Base-by-base conservation (phyloP, 1,140 invertebrate species). In the Rhyacophila brunnea region DNA sequence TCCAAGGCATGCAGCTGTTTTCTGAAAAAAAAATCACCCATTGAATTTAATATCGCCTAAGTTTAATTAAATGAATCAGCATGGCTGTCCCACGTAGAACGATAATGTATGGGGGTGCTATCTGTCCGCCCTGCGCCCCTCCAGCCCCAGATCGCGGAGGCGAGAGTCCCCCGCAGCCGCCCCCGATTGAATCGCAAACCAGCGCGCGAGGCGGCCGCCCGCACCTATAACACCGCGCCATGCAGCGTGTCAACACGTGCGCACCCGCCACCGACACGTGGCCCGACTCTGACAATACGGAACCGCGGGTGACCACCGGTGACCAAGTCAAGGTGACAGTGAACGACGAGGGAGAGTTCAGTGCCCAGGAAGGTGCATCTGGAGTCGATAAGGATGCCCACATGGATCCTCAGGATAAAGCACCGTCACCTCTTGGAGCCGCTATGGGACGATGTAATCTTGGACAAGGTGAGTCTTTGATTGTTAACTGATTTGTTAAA, bases 171-270 rank as follows among this genome's bases (percentile, higher is more conserved):
- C 47, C 36, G 17, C 38, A 10, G 38, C 55, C 46, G 23, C 55
- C 45, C 14, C 47, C 19, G 20, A 49, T 17, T 17, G 43, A 45
- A 17, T 15, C 14, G 10, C 43, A 17, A 10, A n/a, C 43, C 7
- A 17, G 43, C 43, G 43, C 43, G 9, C 14, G 43, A 45, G 43
- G 43, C 36, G 17, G 10, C n/a, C 55, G 11, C 36, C 13, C 54
- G 7, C 17, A 9, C 28, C 42, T 18, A 28, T 35, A 43, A 44
- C n/a, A 11, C 45, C 54, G 53, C 55, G 55, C 55, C 55, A 58
- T 60, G 58, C 58, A 60, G 49, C 58, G 58, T 23, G 58, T 42
- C 28, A 50, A 60, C 58, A 60, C 58, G 58, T 60, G 58, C 44
- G 50, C 44, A 40, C 14, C 51, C 40, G 40, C 38, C 38, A 11